Evolutionary conservation across 2,888 invertebrate species (phyloP).

Genomic region (Agelastica alni): DNA sequence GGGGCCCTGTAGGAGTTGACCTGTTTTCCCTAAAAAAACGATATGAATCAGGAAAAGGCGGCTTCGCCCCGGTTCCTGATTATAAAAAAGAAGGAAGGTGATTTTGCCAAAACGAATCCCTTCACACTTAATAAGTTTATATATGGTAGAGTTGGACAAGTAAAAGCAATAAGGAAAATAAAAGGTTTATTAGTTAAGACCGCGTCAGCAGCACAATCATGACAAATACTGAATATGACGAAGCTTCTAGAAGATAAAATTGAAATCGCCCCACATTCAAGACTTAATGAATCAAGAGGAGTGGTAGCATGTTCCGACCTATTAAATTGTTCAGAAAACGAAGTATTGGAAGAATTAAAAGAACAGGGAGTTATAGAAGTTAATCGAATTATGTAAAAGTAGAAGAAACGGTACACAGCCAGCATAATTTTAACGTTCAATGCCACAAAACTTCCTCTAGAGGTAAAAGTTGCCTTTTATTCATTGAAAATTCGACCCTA

Average conservation of each 20-base stretch:
- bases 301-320: conserved; percentile 1
- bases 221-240: too few relatives aligned
- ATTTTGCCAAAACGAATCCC: too few relatives aligned
- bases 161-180: too few relatives aligned
- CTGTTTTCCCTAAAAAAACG: too few relatives aligned
- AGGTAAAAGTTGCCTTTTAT: too few relatives aligned
- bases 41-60: too few relatives aligned
- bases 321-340: conserved; percentile 3
- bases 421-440: conserved; percentile 34
- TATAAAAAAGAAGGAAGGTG: conserved; percentile 7
- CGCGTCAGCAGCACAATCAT: too few relatives aligned
- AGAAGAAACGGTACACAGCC: conserved; percentile 18
- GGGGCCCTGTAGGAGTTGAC: too few relatives aligned
- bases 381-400: conserved; percentile 6
- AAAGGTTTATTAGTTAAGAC: too few relatives aligned
- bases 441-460: conserved; percentile 25
- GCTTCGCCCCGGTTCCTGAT: conserved; percentile 16
- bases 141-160: too few relatives aligned
- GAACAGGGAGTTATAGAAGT: conserved; percentile 2
- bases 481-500: conserved; percentile 21
- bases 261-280: conserved; percentile 4
- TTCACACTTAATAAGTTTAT: too few relatives aligned
- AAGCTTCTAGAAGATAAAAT: too few relatives aligned
- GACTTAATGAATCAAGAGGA: conserved; percentile 4
- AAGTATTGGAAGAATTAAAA: conserved; percentile 8